Evolutionary conservation across 2,113 vertebrate species (phyloP).

Genomic region (Engystomops pustulosus): DNA sequence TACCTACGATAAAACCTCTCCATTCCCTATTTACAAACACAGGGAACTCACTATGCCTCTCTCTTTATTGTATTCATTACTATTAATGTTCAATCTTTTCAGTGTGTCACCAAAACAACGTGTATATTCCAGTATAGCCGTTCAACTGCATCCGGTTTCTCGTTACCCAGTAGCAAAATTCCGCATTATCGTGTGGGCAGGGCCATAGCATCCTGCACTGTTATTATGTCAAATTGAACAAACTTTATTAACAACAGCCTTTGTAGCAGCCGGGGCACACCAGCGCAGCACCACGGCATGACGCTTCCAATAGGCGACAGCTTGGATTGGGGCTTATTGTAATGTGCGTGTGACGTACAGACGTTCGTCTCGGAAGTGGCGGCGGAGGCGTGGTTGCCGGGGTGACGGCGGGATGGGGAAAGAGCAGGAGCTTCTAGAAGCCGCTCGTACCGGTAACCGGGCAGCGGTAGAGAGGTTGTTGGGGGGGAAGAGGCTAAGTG

Average conservation of each 20-base stretch:
- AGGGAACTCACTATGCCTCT: too few species aligned
- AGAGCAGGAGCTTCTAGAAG: slow-evolving; percentile 96
- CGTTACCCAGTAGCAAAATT: too few species aligned
- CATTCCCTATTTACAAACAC: too few species aligned
- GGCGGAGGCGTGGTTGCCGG: slow-evolving; percentile 60
- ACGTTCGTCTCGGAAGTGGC: slow-evolving; percentile 71
- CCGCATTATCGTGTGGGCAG: too few species aligned
- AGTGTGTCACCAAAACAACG: too few species aligned
- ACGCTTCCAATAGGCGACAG: slow-evolving; percentile 39
- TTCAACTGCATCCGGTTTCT: too few species aligned
- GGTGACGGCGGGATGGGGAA: slow-evolving; percentile 84
- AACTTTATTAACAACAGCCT: slow-evolving; percentile 14
- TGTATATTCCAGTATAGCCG: too few species aligned
- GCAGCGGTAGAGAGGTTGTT: slow-evolving; percentile 93
- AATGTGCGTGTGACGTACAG: slow-evolving; percentile 50
- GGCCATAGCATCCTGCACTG: neutral
- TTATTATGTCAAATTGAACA: neutral
- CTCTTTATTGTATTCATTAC: too few species aligned
- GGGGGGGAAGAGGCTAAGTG: slow-evolving; percentile 87
- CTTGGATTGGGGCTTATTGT: slow-evolving; percentile 61
- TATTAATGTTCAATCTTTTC: too few species aligned
- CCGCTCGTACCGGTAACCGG: slow-evolving; percentile 93
- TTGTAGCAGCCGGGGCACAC: neutral
- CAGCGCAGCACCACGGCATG: neutral
- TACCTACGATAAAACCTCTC: too few species aligned